Evolutionary conservation across 2,888 invertebrate genomes (phyloP), one percentile per base, ranked within the genome.

Genomic region (Drosophila dives): DNA sequence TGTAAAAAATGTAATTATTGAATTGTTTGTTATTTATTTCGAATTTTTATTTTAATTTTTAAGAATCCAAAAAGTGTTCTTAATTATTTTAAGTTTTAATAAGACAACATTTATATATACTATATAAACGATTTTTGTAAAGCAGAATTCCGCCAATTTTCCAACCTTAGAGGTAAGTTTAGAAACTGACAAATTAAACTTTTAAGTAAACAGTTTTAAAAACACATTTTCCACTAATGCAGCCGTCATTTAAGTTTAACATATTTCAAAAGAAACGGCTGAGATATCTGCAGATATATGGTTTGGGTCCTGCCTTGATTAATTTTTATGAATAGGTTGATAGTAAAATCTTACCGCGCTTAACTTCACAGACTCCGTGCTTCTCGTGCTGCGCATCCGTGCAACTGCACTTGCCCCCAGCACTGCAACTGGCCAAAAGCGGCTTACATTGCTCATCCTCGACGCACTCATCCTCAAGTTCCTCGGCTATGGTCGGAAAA

Each of bases 371-470:
- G 55, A 77, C 76, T 33, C 92, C 92, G 32, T 87, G 81, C 62
- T 90, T 91, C 50, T 90, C 89, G 64, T 92, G 92, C 68, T 92
- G 89, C 48, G 89, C 83, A 8, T 87, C 84, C 0, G 85, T 83
- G 72, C 93, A 93, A 54, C 78, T 78, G 63, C 93, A 93, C 74
- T 92, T 92, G 26, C 90, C 86, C 12, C 91, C 85, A 12, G 54
- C 36, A 38, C 79, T 85, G 72, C 93, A 93, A 45, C 80, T 88
- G 34, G 89, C 93, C 68, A 93, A 67, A n/a, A 93, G 81, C 2
- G 93, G 93, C 49, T 92, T 91, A 66, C 93, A 93, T 68, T 93
- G 93, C 68, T 93, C 93, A 42, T 88, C 88, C n/a, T 91, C 92
- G 34, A 90, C 50, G 42, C 93, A 93, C 50, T 90, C 91, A 6